phyloP scores from a whole-genome alignment of 2,113 vertebrate species.

The Calypte anna region DNA sequence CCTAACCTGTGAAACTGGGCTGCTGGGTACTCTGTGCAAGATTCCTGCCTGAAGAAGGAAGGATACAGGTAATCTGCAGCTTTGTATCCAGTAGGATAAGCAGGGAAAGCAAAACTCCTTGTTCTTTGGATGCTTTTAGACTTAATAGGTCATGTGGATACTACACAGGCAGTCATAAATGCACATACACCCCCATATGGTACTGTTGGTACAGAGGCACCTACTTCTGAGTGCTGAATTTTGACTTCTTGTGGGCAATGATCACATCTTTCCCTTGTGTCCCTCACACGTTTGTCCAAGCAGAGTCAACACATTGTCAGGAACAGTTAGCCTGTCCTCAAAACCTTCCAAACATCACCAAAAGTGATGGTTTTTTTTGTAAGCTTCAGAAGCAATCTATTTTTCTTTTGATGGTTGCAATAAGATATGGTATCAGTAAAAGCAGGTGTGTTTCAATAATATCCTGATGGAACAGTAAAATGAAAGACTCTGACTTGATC shows the following conservation, averaged over 20 bases:
- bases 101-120: background rate
- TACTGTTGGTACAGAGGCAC: background rate
- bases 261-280: fast-evolving
- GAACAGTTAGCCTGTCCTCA: background rate
- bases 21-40: background rate
- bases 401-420: background rate
- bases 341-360: background rate
- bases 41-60: background rate
- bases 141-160: background rate
- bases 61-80: background rate
- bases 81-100: background rate
- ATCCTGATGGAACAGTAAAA: background rate
- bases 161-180: no score
- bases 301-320: background rate
- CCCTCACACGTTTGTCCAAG: background rate
- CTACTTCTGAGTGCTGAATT: background rate
- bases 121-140: background rate
- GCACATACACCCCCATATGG: background rate
- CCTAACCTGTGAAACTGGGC: background rate
- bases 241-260: background rate
- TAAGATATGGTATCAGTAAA: background rate
- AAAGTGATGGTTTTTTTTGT: background rate
- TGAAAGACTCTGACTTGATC: background rate
- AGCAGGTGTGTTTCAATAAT: background rate
- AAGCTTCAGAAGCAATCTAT: background rate